These are phyloP conservation scores for Acanthosepion esculentum DNA, from an alignment of 2,888 invertebrate genomes.

Conservation along the genomic window DNA sequence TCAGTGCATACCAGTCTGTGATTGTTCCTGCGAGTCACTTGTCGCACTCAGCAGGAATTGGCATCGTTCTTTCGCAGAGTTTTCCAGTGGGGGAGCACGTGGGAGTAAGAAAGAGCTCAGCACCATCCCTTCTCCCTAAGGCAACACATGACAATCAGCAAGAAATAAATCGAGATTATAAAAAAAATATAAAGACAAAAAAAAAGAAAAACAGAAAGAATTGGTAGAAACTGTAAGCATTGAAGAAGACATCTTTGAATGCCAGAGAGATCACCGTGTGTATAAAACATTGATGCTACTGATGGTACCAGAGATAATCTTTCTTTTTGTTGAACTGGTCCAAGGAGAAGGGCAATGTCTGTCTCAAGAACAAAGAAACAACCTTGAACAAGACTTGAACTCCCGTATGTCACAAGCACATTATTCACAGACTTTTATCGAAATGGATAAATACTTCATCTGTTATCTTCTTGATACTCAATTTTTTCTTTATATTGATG, in stretches of 20 bases:
- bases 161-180: background rate
- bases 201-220: background rate
- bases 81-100: background rate
- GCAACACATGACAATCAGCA: background rate
- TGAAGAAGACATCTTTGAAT: background rate
- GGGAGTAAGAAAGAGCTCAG: background rate
- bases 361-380: background rate
- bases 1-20: background rate
- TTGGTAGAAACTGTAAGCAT: background rate
- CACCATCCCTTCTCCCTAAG: background rate
- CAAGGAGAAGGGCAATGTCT: background rate
- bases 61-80: background rate
- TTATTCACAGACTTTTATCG: too few species aligned
- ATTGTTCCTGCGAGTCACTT: conserved; percentile 33
- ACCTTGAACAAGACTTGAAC: too few species aligned
- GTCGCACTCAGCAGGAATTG: conserved; percentile 33
- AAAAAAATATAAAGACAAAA: background rate
- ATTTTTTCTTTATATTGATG: too few species aligned
- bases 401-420: too few species aligned
- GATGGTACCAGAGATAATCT: background rate
- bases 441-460: too few species aligned
- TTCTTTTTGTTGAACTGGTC: background rate
- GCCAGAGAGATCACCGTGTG: background rate
- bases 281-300: background rate
- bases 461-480: too few species aligned